These are phyloP conservation scores for Antennarius striatus DNA, from an alignment of 2,113 vertebrate genomes.

Conservation along the genomic window DNA sequence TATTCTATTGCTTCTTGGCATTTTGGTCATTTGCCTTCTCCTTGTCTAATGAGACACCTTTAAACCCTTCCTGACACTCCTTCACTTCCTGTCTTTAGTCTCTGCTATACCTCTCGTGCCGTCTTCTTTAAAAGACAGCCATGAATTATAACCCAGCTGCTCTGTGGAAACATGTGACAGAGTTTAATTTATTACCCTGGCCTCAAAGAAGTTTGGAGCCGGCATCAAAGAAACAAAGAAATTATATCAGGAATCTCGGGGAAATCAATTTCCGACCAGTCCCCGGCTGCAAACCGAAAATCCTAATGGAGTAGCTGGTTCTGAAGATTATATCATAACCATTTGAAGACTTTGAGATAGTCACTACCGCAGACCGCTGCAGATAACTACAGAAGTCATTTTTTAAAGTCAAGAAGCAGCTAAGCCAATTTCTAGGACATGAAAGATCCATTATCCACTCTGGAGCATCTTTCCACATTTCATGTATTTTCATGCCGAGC, in stretches of 20 bases:
- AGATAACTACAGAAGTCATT: slow-evolving; percentile 4
- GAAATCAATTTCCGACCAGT: slow-evolving; percentile 28
- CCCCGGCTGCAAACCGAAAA: slow-evolving; percentile 15
- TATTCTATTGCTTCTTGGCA: too few relatives aligned
- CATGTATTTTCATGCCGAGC: neutral
- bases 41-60: too few relatives aligned
- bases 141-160: slow-evolving; percentile 1
- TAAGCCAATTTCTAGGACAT: neutral
- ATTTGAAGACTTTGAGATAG: slow-evolving; percentile 16
- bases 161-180: slow-evolving; percentile 21
- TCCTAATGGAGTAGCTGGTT: slow-evolving; percentile 1
- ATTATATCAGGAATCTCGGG: slow-evolving; percentile 20
- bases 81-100: too few relatives aligned
- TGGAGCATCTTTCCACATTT: slow-evolving; percentile 4
- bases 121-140: slow-evolving; percentile 1
- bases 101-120: too few relatives aligned
- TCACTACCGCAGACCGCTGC: neutral
- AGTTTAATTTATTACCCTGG: slow-evolving; percentile 27
- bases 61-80: too few relatives aligned
- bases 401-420: slow-evolving; percentile 2
- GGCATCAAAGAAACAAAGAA: neutral
- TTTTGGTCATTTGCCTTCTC: too few relatives aligned
- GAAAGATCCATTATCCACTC: slow-evolving; percentile 17
- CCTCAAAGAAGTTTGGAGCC: slow-evolving; percentile 11
- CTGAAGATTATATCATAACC: slow-evolving; percentile 5